Base-by-base conservation (phyloP, 2,888 invertebrate genomes). In the Sclerodermus sp. region DNA sequence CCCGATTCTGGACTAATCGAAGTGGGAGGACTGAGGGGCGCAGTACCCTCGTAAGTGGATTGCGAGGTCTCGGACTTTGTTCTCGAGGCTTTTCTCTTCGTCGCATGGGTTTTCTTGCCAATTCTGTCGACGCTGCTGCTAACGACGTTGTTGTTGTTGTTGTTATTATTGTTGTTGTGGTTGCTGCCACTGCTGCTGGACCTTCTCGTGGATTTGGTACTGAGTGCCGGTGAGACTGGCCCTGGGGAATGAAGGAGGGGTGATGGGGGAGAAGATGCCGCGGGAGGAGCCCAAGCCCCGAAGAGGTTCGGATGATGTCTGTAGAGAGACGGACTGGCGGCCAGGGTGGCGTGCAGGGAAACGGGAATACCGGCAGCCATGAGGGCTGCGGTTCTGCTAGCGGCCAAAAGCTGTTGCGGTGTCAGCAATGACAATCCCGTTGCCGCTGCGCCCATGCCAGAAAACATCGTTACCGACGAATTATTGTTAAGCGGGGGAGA, bases 231-330 rank as follows among this genome's bases (percentile, higher is more conserved):
- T 76, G 68, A 73, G 0, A 73, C 59, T 0, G 74, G 66, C 0
- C 71, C 65, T 0, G 66, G 61, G 0, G 70, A 57, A 10, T 62
- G 68, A 14, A 66, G 67, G 13, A 84, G 79, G 13, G 84, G 80
- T 1, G 84, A 82, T 30, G 84, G 80, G 14, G 83, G 85, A 13
- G 76, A 74, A 0, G 83, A 81, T 0, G 84, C 82, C 3, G 82
- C 82, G 13, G 72, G 76, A 30, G 72, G 76, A 38, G 66, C 69
- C 80, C 81, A 82, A 32, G 82, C 81, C 70, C 81, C 81, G 61
- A 84, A 82, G 16, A 85, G 81, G 47, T 85, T 81, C 56, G 86
- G 80, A 23, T 85, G 84, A 34, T 85, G 85, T 39, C 84, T 84
- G 77, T 86, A 87, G 52, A 87, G 80, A 47, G 84, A 83, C 10